These are phyloP conservation scores for Pluvialis apricaria DNA, from an alignment of 2,113 vertebrate genomes.

Conservation along the genomic window DNA sequence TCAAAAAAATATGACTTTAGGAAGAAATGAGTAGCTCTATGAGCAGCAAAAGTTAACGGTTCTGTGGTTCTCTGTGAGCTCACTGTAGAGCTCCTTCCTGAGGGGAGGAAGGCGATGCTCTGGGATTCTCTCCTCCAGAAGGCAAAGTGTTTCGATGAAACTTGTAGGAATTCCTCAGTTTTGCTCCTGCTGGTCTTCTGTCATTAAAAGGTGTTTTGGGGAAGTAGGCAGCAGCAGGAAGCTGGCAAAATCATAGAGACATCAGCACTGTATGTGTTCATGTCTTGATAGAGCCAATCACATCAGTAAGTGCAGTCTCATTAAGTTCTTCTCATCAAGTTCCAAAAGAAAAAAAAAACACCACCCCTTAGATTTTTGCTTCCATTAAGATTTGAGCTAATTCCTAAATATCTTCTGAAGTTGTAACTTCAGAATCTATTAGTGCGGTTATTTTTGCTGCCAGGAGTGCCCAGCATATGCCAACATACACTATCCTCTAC, in stretches of 20 bases:
- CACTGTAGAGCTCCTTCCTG: not conserved
- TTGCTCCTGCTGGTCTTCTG: not conserved
- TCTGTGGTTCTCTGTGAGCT: not conserved
- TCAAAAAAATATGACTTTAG: not conserved
- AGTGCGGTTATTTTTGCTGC: not conserved
- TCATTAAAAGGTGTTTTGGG: not conserved
- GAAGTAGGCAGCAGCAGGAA: not conserved
- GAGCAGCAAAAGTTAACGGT: not conserved
- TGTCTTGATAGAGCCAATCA: not conserved
- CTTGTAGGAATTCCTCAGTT: not conserved
- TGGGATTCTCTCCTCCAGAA: not conserved
- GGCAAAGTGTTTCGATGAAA: not conserved
- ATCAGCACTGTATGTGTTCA: not conserved
- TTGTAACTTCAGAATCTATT: slow-evolving; percentile 1
- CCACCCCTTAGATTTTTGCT: not conserved
- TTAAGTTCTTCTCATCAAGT: not conserved
- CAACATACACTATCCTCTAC: not conserved
- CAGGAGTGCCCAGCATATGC: not conserved
- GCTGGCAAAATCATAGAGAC: not conserved
- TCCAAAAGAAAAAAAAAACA: not conserved
- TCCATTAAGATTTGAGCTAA: slow-evolving; percentile 3
- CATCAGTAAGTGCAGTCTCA: not conserved
- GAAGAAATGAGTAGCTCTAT: not conserved
- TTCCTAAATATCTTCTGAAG: slow-evolving; percentile 28
- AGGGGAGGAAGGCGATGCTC: not conserved